Conservation (phyloP, 2,888 invertebrate species). For the Andrena minutula region DNA sequence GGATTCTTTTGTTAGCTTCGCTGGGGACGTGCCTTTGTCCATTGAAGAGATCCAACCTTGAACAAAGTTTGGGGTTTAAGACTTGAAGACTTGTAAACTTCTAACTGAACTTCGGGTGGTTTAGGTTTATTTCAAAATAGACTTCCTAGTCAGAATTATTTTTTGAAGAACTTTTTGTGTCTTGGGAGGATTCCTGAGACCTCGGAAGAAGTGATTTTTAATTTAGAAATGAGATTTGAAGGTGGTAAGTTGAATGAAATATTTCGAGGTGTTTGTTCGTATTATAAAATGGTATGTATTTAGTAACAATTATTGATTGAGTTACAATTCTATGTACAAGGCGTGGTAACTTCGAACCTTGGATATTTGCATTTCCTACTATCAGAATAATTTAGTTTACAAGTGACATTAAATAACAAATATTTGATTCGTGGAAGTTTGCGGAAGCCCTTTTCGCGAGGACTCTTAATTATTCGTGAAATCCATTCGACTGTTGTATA, state of each 20-base stretch:
- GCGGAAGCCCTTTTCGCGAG: not conserved
- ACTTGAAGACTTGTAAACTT: no score
- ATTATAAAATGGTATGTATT: slow-evolving; percentile 10
- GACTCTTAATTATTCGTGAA: not conserved
- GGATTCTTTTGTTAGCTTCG: slow-evolving; percentile 33
- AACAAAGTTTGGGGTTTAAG: not conserved
- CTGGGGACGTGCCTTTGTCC: not conserved
- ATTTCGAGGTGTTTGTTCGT: not conserved
- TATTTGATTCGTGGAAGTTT: not conserved
- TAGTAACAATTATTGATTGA: not conserved
- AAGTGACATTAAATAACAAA: not conserved
- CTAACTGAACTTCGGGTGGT: not conserved
- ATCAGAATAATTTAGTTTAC: slow-evolving; percentile 12
- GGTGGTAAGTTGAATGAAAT: not conserved
- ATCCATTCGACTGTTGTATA: slow-evolving; percentile 37
- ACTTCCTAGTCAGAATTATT: not conserved
- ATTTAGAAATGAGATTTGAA: no score
- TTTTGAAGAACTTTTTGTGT: no score
- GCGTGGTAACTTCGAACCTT: not conserved
- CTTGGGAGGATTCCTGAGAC: no score
- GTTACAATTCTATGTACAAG: slow-evolving; percentile 38
- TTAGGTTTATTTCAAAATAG: not conserved
- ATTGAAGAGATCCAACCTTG: no score
- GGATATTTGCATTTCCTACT: not conserved
- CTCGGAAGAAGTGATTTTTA: no score